Percentiles rank a stretch among this genome's conserved stretches.
phyloP scores from a whole-genome alignment of 2,888 invertebrate species.

The Drosophila rellima region DNA sequence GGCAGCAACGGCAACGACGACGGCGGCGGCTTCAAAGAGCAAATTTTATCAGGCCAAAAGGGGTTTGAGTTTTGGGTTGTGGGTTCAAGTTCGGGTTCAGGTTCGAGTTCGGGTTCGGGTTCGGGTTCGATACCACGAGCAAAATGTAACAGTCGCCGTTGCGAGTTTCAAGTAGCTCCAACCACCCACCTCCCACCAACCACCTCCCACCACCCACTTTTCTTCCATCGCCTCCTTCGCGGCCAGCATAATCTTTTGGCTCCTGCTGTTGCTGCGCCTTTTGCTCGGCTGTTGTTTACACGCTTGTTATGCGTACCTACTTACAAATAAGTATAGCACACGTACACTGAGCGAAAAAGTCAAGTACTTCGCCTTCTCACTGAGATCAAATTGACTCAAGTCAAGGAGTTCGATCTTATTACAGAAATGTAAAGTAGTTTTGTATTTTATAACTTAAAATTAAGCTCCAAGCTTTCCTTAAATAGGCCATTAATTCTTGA shows the following conservation, averaged over 20 bases:
- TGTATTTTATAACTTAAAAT: too few relatives aligned
- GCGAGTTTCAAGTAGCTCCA: constrained; percentile 74
- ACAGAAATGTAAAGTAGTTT: too few relatives aligned
- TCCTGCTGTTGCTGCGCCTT: constrained; percentile 56
- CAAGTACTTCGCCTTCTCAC: background rate
- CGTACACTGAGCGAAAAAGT: background rate
- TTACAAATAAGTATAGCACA: constrained; percentile 45
- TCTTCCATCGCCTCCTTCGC: background rate
- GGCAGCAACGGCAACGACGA: background rate
- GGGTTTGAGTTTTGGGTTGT: constrained; percentile 34
- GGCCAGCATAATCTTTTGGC: constrained; percentile 37
- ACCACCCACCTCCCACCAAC: background rate
- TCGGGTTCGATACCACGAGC: constrained; percentile 15
- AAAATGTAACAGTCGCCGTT: constrained; percentile 59
- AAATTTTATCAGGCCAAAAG: constrained; percentile 58
- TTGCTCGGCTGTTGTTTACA: constrained; percentile 73
- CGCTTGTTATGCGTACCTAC: constrained; percentile 73
- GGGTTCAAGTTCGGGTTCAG: constrained; percentile 37
- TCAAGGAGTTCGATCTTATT: too few relatives aligned
- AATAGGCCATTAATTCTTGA: too few relatives aligned
- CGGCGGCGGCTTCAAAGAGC: constrained; percentile 70
- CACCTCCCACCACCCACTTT: background rate
- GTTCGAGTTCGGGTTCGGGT: constrained; percentile 26
- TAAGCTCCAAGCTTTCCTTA: too few relatives aligned
- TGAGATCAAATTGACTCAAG: background rate